Conservation (phyloP, 2,888 invertebrate genomes). For the Erebia aethiops region DNA sequence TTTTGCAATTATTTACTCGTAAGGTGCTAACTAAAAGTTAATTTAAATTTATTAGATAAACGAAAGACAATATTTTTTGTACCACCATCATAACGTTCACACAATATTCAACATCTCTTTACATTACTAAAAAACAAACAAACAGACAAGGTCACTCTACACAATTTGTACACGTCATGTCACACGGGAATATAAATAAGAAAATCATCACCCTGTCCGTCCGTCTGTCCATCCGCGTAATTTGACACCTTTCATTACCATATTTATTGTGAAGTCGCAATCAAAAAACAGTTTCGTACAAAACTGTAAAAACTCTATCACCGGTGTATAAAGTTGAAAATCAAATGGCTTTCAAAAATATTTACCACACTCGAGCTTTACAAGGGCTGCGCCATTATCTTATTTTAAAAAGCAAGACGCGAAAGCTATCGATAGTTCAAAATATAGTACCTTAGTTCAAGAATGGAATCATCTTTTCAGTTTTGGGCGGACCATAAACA, state of each 20-base stretch:
- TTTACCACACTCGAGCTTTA: neutral
- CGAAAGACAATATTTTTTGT: neutral
- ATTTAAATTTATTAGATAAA: neutral
- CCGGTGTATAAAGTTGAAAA: slow-evolving; percentile 2
- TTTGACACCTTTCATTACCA: slow-evolving; percentile 82
- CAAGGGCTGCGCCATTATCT: neutral
- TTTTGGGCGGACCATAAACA: no score
- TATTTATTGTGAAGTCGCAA: slow-evolving; percentile 70
- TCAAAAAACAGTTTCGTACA: slow-evolving; percentile 34
- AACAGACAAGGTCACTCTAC: slow-evolving; percentile 56
- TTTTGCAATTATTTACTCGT: no score
- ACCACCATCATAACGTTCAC: neutral
- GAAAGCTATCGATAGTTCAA: neutral
- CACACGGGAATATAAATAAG: slow-evolving; percentile 63
- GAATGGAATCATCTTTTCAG: no score
- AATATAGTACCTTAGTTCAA: no score
- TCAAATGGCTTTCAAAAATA: slow-evolving; percentile 11
- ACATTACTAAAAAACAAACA: slow-evolving; percentile 45
- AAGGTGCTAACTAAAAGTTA: no score
- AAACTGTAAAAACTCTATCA: slow-evolving; percentile 35
- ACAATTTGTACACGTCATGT: slow-evolving; percentile 68
- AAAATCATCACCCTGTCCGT: slow-evolving; percentile 69
- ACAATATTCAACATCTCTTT: slow-evolving; percentile 14
- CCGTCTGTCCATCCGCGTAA: slow-evolving; percentile 68
- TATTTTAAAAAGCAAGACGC: neutral